These are phyloP conservation scores for Pinna nobilis DNA, from an alignment of 1,140 invertebrate species.

Conservation along the genomic window DNA sequence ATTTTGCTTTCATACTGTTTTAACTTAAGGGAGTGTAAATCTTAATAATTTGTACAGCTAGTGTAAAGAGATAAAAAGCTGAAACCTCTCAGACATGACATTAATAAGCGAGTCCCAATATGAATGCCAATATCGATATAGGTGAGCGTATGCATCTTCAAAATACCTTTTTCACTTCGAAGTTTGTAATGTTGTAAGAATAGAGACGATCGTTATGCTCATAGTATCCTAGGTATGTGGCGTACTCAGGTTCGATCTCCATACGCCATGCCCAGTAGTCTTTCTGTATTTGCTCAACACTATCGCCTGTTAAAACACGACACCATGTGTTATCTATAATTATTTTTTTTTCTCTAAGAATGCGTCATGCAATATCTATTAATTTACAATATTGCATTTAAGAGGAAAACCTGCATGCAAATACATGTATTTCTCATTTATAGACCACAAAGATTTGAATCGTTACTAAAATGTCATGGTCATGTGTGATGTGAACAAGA, in stretches of 20 bases:
- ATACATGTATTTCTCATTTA: too few relatives aligned
- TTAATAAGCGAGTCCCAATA: background rate
- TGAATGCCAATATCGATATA: background rate
- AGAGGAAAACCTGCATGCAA: too few relatives aligned
- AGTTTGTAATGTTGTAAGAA: constrained; percentile 21
- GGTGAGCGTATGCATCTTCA: background rate
- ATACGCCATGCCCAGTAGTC: constrained; percentile 29
- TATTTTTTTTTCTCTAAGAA: too few relatives aligned
- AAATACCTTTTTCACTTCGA: constrained; percentile 16
- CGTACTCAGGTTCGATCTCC: constrained; percentile 23
- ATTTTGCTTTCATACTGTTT: too few relatives aligned
- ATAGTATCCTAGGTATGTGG: constrained; percentile 27
- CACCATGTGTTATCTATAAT: too few relatives aligned
- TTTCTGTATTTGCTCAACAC: constrained; percentile 20
- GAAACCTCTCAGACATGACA: background rate
- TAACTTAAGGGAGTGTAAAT: background rate
- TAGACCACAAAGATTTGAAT: too few relatives aligned
- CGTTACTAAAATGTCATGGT: too few relatives aligned
- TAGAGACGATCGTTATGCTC: constrained; percentile 25
- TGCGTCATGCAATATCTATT: too few relatives aligned
- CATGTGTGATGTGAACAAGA: too few relatives aligned
- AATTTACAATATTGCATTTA: too few relatives aligned
- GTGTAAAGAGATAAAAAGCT: background rate
- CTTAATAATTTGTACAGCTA: background rate
- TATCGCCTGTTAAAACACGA: too few relatives aligned